Base-by-base conservation (phyloP, 2,888 invertebrate species). In the Ganaspis brasiliensis region DNA sequence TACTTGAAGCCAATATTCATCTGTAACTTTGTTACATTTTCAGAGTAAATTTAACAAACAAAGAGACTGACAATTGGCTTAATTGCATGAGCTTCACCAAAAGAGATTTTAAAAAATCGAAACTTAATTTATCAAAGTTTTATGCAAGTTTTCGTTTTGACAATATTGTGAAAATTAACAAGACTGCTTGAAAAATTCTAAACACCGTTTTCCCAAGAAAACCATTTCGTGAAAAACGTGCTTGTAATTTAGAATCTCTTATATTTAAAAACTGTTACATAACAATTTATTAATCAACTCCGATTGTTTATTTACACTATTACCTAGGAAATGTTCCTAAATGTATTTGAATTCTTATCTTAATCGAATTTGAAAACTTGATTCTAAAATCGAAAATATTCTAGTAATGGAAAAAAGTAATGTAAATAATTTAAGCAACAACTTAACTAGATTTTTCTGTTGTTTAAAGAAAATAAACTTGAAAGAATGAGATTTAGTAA, bases 401-500 rank as follows among this genome's bases (percentile, higher is more conserved):
- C 14, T 37, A 37, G 12, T 12, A 9, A 21, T 40, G 37, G 35
- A 63, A 63, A 21, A 19, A 16, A 37, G 37, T 19, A 63, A 31
- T 63, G 40, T 67, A 67, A 67, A 67, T 67, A 67, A 45, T 45
- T 45, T 24, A 26, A 45, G 6, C 37, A 21, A 35, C 14, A 67
- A 45, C n/a, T 45, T 45, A 8, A 45, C 1, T 24, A 67, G 24
- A 24, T 45, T 40, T 67, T 45, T 24, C 21, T 24, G 4, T 31
- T 31, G 21, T 45, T 45, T 67, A 9, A 45, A 40, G 24, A 26
- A n/a, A 45, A n/a, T n/a, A n/a, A n/a, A 21, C 37, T 45, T 1
- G 56, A 49, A 70, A 45, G 35, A 31, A 14, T 73, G 77, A 77
- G 61, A 75, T 67, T 79, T 81, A 78, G 74, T 70, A 76, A 79